Percentiles rank a stretch among this genome's conserved stretches.
These are phyloP conservation scores for Thaumatotibia leucotreta DNA, from an alignment of 1,140 invertebrate species.

Conservation along the genomic window DNA sequence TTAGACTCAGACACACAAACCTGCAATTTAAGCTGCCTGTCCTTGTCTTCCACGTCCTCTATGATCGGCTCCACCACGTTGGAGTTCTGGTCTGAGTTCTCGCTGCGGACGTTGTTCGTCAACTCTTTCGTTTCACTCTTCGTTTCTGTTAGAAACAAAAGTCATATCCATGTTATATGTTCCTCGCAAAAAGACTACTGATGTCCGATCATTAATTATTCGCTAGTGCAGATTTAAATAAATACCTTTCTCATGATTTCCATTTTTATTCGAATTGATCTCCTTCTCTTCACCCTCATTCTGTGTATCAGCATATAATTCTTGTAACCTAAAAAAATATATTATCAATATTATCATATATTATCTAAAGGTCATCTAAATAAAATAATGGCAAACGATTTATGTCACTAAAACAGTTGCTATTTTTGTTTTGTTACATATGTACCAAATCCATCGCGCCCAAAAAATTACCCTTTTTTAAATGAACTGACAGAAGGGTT, in stretches of 20 bases:
- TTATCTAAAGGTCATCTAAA: not conserved
- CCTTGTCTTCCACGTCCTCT: constrained; percentile 48
- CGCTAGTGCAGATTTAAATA: constrained; percentile 13
- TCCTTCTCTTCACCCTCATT: constrained; percentile 57
- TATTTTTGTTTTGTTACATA: too few species aligned
- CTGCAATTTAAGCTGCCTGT: constrained; percentile 54
- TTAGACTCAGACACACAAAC: too few species aligned
- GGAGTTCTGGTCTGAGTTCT: constrained; percentile 57
- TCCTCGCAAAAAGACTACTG: too few species aligned
- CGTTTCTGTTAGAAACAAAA: constrained; percentile 18
- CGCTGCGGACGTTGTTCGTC: constrained; percentile 54
- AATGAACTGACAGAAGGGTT: too few species aligned
- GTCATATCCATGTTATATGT: too few species aligned
- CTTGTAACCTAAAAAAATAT: constrained; percentile 46
- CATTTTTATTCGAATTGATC: constrained; percentile 53
- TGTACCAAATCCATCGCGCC: too few species aligned
- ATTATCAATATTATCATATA: not conserved
- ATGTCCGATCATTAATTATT: too few species aligned
- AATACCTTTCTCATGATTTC: constrained; percentile 43
- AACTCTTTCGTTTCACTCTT: constrained; percentile 34
- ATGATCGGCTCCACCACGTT: constrained; percentile 53
- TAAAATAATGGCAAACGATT: too few species aligned
- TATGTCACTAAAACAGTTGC: too few species aligned
- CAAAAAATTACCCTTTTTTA: too few species aligned
- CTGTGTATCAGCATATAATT: constrained; percentile 54